Evolutionary conservation across 2,888 invertebrate genomes (phyloP).

Genomic region (Troides aeacus): DNA sequence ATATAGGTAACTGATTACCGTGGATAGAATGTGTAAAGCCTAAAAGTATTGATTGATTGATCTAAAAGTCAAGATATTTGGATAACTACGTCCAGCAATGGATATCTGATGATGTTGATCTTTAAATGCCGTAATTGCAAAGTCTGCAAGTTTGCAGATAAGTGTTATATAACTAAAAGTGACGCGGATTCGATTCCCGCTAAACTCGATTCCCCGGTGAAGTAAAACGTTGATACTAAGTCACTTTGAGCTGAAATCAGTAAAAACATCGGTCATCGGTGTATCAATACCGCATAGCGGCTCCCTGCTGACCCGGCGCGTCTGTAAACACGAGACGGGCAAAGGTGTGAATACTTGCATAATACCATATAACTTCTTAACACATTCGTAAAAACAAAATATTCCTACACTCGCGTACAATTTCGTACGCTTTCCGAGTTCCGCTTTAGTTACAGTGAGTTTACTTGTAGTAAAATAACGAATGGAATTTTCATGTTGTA

Average conservation of each 20-base stretch:
- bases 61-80: too few relatives aligned
- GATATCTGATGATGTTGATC: too few relatives aligned
- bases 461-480: background rate
- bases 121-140: too few relatives aligned
- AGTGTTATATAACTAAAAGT: too few relatives aligned
- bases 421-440: background rate
- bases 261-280: conserved; percentile 19
- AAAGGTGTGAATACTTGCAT: background rate
- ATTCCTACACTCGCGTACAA: background rate
- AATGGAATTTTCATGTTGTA: background rate
- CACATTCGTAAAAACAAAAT: conserved; percentile 1
- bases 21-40: too few relatives aligned
- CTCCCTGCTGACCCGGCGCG: conserved; percentile 36
- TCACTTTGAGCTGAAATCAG: conserved; percentile 2
- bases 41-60: too few relatives aligned
- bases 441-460: background rate
- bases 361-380: too few relatives aligned
- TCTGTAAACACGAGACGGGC: conserved; percentile 26
- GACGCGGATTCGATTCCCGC: too few relatives aligned
- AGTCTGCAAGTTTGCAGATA: too few relatives aligned
- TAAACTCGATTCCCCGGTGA: too few relatives aligned
- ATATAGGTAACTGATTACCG: too few relatives aligned
- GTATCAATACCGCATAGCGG: conserved; percentile 33
- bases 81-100: too few relatives aligned
- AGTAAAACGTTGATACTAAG: background rate